Evolutionary conservation across 2,888 invertebrate genomes (phyloP).

Genomic region (Oscheius sp.): DNA sequence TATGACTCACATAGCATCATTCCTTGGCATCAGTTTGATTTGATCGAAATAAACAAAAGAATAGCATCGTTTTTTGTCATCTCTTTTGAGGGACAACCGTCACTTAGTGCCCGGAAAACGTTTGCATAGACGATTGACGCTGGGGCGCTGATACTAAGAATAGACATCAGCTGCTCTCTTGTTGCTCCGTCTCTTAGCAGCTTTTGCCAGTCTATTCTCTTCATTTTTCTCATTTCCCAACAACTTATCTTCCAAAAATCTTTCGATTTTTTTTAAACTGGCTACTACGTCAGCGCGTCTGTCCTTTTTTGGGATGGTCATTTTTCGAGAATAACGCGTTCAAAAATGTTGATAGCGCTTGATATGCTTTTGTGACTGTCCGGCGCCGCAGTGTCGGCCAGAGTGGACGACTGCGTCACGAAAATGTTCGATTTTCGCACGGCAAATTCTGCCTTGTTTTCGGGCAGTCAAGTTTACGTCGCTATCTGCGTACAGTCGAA

Average conservation of each 20-base stretch:
- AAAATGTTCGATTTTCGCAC: conserved; percentile 26
- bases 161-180: conserved; percentile 27
- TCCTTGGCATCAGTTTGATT: no score
- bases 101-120: conserved; percentile 8
- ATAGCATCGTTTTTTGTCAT: no score
- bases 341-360: conserved; percentile 17
- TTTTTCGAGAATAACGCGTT: conserved; percentile 8
- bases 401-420: conserved; percentile 29
- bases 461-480: no score
- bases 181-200: conserved; percentile 2
- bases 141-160: conserved; percentile 26
- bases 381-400: conserved; percentile 25
- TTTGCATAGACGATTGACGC: conserved; percentile 23
- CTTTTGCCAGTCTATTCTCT: background rate
- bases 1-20: no score
- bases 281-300: conserved; percentile 15
- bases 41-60: no score
- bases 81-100: background rate
- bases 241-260: background rate
- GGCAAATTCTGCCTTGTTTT: background rate
- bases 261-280: background rate
- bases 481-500: no score
- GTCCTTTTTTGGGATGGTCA: conserved; percentile 1
- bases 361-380: conserved; percentile 17
- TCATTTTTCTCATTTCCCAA: conserved; percentile 1